phyloP scores from a whole-genome alignment of 2,888 invertebrate species.

The Vannuccia rotundouncinata region DNA sequence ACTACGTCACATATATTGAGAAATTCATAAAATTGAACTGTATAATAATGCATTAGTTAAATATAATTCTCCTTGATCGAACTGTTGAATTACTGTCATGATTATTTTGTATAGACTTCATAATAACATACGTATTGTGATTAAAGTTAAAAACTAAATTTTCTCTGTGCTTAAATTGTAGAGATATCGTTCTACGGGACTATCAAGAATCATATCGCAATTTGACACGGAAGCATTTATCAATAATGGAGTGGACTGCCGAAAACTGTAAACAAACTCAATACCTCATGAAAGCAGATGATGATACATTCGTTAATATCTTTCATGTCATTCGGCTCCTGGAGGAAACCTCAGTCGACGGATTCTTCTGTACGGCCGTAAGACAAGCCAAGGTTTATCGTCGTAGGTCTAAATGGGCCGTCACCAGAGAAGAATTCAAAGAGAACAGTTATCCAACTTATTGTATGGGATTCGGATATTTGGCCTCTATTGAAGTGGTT shows the following conservation, averaged over 20 bases:
- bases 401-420: slow-evolving; percentile 34
- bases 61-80: too few species aligned
- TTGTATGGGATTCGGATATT: slow-evolving; percentile 38
- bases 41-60: too few species aligned
- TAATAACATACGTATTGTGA: background rate
- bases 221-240: slow-evolving; percentile 38
- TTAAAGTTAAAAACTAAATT: too few species aligned
- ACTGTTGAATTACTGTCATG: too few species aligned
- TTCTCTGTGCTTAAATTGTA: too few species aligned
- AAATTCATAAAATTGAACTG: too few species aligned
- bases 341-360: slow-evolving; percentile 1
- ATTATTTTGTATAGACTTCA: too few species aligned
- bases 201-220: slow-evolving; percentile 35
- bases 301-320: slow-evolving; percentile 38
- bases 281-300: slow-evolving; percentile 37
- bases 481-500: slow-evolving; percentile 1
- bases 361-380: slow-evolving; percentile 32
- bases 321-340: slow-evolving; percentile 32
- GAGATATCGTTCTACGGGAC: slow-evolving; percentile 36
- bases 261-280: slow-evolving; percentile 33
- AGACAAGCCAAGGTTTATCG: slow-evolving; percentile 16
- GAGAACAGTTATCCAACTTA: slow-evolving; percentile 34
- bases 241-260: slow-evolving; percentile 36
- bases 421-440: slow-evolving; percentile 32
- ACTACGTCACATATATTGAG: too few species aligned